A percentile compares a stretch with the other conserved stretches of the same genome.
Evolutionary conservation across 2,113 vertebrate genomes (phyloP).

Genomic region (cat (Felis catus)): DNA sequence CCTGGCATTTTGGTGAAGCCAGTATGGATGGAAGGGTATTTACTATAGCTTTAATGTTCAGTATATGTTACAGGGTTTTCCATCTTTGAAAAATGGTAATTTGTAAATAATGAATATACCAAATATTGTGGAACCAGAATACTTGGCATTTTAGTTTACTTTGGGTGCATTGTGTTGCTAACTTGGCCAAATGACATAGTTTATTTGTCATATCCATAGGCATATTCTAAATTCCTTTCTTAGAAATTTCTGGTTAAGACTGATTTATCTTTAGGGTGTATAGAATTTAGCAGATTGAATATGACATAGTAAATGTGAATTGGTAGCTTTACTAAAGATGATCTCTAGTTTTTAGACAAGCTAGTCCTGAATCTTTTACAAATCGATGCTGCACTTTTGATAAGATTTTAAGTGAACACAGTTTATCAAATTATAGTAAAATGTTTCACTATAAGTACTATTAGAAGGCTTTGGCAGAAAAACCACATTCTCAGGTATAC

Average conservation of each 20-base stretch:
- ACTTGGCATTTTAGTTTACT: neutral
- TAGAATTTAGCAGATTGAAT: neutral
- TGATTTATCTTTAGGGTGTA: neutral
- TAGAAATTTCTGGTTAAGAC: neutral
- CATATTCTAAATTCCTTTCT: neutral
- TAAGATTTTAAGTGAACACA: neutral
- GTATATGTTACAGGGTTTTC: neutral
- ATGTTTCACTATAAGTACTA: neutral
- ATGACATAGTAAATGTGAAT: neutral
- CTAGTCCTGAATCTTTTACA: neutral
- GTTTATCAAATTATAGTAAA: neutral
- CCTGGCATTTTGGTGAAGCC: neutral
- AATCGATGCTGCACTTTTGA: neutral
- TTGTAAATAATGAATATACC: neutral
- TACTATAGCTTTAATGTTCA: neutral
- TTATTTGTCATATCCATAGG: neutral
- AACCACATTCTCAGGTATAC: neutral
- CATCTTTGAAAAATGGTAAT: neutral
- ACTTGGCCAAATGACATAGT: neutral
- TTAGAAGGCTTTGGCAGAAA: neutral
- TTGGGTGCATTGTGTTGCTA: neutral
- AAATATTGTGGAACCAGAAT: neutral
- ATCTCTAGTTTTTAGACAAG: neutral
- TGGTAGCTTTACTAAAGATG: neutral
- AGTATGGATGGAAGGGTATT: neutral